Evolutionary conservation across 2,888 invertebrate genomes (phyloP).

Genomic region (Aromia moschata): DNA sequence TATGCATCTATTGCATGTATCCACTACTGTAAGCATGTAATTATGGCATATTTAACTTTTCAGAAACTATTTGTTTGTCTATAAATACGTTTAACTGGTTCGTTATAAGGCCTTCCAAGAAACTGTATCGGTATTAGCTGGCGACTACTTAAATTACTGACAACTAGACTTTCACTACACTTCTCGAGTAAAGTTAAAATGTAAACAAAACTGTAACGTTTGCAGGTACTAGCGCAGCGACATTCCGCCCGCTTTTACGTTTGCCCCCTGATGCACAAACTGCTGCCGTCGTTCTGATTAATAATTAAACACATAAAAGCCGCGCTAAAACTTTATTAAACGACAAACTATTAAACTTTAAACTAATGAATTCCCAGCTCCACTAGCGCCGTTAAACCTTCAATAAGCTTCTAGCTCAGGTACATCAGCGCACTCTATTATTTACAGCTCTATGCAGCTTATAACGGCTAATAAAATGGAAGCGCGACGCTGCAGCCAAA

Average conservation of each 20-base stretch:
- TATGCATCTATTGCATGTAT: too few species aligned
- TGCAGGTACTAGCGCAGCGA: too few species aligned
- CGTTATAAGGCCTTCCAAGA: too few species aligned
- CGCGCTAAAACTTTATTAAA: conserved; percentile 8
- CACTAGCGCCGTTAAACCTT: conserved; percentile 2
- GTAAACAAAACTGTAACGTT: too few species aligned
- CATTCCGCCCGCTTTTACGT: not conserved
- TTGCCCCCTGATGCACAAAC: not conserved
- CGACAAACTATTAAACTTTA: conserved; percentile 2
- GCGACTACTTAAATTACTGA: too few species aligned
- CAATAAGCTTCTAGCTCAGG: conserved; percentile 6
- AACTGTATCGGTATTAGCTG: too few species aligned
- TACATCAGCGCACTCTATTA: conserved; percentile 15
- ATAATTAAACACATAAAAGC: conserved; percentile 13
- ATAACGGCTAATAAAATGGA: conserved; percentile 3
- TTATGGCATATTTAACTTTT: too few species aligned
- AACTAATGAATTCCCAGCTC: conserved; percentile 1
- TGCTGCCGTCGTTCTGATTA: conserved; percentile 5
- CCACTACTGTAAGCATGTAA: too few species aligned
- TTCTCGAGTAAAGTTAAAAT: too few species aligned
- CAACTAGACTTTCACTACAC: too few species aligned
- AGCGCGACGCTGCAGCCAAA: not conserved
- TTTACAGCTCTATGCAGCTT: conserved; percentile 3
- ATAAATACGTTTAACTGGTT: too few species aligned
- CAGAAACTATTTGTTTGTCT: too few species aligned